Conservation (phyloP, 2,113 vertebrate species). For the Brachionichthys hirsutus region DNA sequence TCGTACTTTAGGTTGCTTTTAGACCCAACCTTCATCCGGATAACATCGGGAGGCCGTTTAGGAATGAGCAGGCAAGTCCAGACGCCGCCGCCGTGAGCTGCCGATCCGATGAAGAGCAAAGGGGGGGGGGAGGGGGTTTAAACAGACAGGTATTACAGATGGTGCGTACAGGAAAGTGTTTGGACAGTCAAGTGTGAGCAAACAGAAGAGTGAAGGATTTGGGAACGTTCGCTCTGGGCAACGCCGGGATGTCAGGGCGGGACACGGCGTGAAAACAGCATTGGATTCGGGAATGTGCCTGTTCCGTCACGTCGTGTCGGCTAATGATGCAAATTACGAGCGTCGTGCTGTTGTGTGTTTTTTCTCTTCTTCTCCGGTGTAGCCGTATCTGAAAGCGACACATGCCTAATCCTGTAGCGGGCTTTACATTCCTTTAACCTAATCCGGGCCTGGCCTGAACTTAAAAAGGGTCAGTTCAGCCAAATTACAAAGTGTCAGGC, state of each 20-base stretch:
- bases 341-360: too few relatives aligned
- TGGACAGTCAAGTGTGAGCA: constrained; percentile 50
- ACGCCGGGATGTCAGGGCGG: constrained; percentile 42
- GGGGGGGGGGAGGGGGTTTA: background rate
- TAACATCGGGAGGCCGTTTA: constrained; percentile 42
- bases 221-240: constrained; percentile 18
- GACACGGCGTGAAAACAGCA: background rate
- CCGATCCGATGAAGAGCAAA: constrained; percentile 7
- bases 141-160: constrained; percentile 9
- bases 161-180: constrained; percentile 33
- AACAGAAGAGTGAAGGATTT: constrained; percentile 49
- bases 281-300: constrained; percentile 1
- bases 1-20: background rate
- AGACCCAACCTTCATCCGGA: constrained; percentile 19
- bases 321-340: constrained; percentile 14
- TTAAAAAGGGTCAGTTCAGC: background rate
- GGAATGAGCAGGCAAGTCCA: constrained; percentile 49
- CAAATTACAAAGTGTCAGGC: background rate
- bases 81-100: constrained; percentile 10
- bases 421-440: constrained; percentile 12
- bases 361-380: constrained; percentile 10
- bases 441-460: background rate
- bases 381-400: background rate
- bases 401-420: constrained; percentile 1
- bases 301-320: constrained; percentile 27